A percentile compares a stretch with the other conserved stretches of the same genome.
These are phyloP conservation scores for Menura novaehollandiae DNA, from an alignment of 2,113 vertebrate species.

Conservation along the genomic window DNA sequence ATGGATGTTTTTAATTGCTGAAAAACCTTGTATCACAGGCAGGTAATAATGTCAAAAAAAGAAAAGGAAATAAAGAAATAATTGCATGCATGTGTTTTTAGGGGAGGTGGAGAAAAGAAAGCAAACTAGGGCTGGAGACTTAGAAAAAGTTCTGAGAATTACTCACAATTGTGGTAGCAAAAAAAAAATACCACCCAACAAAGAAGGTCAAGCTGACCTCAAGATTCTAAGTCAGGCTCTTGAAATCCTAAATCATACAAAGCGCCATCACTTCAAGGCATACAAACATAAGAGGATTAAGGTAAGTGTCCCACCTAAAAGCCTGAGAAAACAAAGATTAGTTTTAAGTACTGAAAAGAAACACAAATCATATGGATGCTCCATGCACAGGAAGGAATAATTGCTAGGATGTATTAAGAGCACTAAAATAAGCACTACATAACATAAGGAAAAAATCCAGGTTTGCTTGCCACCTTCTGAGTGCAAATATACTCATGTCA, in stretches of 20 bases:
- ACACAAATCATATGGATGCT: conserved; percentile 56
- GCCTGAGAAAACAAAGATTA: conserved; percentile 78
- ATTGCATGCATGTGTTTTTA: neutral
- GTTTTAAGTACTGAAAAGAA: conserved; percentile 71
- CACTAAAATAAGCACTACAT: conserved; percentile 32
- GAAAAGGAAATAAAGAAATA: neutral
- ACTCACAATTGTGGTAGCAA: neutral
- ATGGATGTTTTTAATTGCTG: neutral
- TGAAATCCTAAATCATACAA: conserved; percentile 75
- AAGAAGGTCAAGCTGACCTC: conserved; percentile 74
- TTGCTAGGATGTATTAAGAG: conserved; percentile 25
- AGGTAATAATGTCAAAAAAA: neutral
- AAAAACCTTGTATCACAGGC: neutral
- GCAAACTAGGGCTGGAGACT: neutral
- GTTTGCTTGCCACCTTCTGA: conserved; percentile 54
- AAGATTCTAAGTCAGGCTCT: conserved; percentile 67
- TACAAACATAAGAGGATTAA: conserved; percentile 78
- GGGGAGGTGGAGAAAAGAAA: neutral
- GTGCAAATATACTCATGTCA: conserved; percentile 33
- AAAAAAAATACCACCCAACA: neutral
- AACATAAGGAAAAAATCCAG: conserved; percentile 1
- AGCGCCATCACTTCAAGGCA: conserved; percentile 72
- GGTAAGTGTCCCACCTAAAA: conserved; percentile 75
- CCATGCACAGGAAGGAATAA: conserved; percentile 34
- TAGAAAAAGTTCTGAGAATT: conserved; percentile 41